A percentile compares a stretch with the other conserved stretches of the same genome.
Conservation (phyloP, 2,113 vertebrate genomes). For the Sapayoa aenigma region DNA sequence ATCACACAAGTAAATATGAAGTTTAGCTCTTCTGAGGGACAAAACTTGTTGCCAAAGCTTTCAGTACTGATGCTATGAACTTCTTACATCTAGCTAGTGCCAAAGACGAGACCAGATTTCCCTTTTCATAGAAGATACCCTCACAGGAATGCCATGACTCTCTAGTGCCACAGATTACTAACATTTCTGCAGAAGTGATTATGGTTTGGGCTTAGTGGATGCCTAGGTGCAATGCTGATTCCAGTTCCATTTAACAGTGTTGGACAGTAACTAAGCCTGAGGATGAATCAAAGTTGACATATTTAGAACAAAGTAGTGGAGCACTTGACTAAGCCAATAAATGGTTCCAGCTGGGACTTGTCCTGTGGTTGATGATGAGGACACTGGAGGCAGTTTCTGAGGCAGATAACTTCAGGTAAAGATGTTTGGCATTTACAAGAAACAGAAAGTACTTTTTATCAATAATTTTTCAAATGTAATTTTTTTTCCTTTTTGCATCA, state of each 20-base stretch:
- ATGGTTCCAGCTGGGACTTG: conserved; percentile 62
- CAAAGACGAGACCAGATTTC: background rate
- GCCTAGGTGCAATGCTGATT: conserved; percentile 33
- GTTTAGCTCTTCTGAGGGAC: background rate
- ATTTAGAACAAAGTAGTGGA: conserved; percentile 65
- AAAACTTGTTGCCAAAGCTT: background rate
- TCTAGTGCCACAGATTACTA: background rate
- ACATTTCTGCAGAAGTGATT: conserved; percentile 40
- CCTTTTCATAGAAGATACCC: background rate
- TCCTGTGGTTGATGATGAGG: conserved; percentile 11
- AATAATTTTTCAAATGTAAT: background rate
- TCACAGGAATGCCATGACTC: background rate
- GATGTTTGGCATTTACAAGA: background rate
- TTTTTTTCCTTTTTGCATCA: background rate
- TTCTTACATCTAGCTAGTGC: background rate
- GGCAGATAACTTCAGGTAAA: background rate
- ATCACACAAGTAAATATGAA: background rate
- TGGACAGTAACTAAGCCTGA: conserved; percentile 57
- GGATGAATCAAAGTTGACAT: conserved; percentile 66
- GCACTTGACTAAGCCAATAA: conserved; percentile 66
- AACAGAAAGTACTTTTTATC: background rate
- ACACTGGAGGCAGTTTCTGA: background rate
- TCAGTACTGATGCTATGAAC: background rate
- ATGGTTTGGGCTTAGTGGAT: conserved; percentile 42
- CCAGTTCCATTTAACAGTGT: conserved; percentile 56